phyloP scores from a whole-genome alignment of 2,888 invertebrate species.

The Myopa tessellatipennis region DNA sequence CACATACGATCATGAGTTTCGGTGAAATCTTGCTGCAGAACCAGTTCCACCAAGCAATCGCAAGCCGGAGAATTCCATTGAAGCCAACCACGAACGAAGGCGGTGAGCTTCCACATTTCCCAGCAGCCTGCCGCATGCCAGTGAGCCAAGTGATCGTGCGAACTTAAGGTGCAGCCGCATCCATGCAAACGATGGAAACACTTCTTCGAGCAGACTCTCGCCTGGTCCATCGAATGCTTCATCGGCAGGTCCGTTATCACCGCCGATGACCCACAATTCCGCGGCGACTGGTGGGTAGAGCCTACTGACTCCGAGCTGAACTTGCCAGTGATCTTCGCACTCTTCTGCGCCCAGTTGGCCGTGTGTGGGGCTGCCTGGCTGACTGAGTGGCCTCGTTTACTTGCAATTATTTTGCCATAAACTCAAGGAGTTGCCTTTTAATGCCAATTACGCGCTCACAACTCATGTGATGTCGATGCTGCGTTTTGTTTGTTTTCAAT shows the following conservation, averaged over 20 bases:
- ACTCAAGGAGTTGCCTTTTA: constrained; percentile 27
- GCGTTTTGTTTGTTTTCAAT: background rate
- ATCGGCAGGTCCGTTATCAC: background rate
- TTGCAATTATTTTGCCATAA: constrained; percentile 21
- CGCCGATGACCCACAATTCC: constrained; percentile 25
- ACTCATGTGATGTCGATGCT: background rate
- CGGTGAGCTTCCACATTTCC: background rate
- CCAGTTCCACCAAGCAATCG: constrained; percentile 22
- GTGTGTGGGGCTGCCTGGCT: background rate
- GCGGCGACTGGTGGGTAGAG: background rate
- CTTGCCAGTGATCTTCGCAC: constrained; percentile 31
- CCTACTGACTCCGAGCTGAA: constrained; percentile 7
- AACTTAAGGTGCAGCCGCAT: constrained; percentile 23
- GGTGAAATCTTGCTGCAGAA: constrained; percentile 25
- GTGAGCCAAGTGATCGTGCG: constrained; percentile 20
- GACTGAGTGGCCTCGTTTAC: background rate
- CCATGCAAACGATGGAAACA: background rate
- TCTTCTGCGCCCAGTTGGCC: background rate
- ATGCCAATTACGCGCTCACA: constrained; percentile 22
- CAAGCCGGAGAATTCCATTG: background rate
- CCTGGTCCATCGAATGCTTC: background rate
- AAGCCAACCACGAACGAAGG: background rate
- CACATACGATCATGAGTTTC: constrained; percentile 5
- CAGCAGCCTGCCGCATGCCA: background rate
- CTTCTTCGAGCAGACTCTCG: too few species aligned